These are phyloP conservation scores for Brenthis ino DNA, from an alignment of 2,888 invertebrate genomes.

Conservation along the genomic window DNA sequence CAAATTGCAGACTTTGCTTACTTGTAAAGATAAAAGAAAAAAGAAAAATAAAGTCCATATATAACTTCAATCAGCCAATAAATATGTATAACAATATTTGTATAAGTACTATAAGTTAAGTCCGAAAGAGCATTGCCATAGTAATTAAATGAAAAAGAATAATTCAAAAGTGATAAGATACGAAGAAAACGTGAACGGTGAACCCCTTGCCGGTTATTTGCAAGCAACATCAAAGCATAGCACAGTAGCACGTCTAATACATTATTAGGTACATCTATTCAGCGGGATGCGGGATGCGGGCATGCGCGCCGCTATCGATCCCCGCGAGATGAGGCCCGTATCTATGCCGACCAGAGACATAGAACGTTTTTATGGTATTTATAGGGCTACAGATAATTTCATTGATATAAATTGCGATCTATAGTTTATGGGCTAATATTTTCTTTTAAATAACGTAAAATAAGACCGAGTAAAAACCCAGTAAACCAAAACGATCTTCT, in stretches of 20 bases:
- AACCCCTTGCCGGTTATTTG: constrained; percentile 1
- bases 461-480: no score
- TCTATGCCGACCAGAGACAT: constrained; percentile 35
- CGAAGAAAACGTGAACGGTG: background rate
- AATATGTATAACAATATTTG: no score
- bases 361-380: constrained; percentile 16
- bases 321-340: constrained; percentile 54
- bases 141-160: no score
- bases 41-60: no score
- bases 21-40: no score
- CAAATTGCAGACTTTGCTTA: no score
- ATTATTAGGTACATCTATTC: constrained; percentile 42
- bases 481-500: no score
- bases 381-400: background rate
- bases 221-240: constrained; percentile 15
- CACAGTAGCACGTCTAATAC: constrained; percentile 37
- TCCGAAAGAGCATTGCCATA: no score
- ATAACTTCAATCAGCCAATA: no score
- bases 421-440: background rate
- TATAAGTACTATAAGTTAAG: no score
- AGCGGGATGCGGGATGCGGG: constrained; percentile 43
- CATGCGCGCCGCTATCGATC: constrained; percentile 72
- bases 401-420: background rate
- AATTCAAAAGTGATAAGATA: no score
- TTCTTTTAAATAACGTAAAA: no score